Evolutionary conservation across 37 sponge, comb jelly and placozoan genomes (phyloP), one percentile per base, ranked within the genome.

Genomic region (Chondrilla cf. caribensis): DNA sequence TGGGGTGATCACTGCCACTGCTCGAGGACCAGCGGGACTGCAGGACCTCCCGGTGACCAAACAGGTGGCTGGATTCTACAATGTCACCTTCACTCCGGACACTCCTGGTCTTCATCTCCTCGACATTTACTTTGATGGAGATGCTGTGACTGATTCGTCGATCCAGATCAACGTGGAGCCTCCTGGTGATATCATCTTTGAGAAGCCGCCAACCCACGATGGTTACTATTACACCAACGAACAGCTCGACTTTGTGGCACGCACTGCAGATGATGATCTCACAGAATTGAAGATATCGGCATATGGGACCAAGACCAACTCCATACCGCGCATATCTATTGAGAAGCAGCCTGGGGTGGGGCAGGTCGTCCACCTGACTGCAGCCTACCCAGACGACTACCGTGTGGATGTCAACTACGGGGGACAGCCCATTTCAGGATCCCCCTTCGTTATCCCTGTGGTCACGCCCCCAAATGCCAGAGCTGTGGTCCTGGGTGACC

Each of bases 371-470:
- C 62, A 79, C 18, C 64, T 89, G 60, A 70, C 60, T 19, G 87
- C 90, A 24, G 3, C 70, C 21, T 28, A 78, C 36, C 70, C 84
- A 2, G 94, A 93, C 58, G 85, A 90, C 38, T 93, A 89, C 54
- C 44, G 67, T 7, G 38, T 93, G n/a, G 65, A 78, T 0, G 75
- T 93, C 26, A 71, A 41, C 43, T 89, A 86, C 72, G 79, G 80
- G 2, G 81, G 62, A 0, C 47, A 77, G 54, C 81, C 84, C 18
- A 41, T 93, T 0, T 80, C 90, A n/a, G 88, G 89, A 11, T 89
- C 90, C 25, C 94, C 94, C 18, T 87, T 89, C 65, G 35, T 39
- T 17, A 25, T 93, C 8, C 15, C 60, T 25, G 75, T 93, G 22
- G 71, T 58, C 33, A 25, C 35, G 19, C 82, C 86, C 17, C 79